Conservation (phyloP, 2,113 vertebrate species). For the Peromyscus polionotus region DNA sequence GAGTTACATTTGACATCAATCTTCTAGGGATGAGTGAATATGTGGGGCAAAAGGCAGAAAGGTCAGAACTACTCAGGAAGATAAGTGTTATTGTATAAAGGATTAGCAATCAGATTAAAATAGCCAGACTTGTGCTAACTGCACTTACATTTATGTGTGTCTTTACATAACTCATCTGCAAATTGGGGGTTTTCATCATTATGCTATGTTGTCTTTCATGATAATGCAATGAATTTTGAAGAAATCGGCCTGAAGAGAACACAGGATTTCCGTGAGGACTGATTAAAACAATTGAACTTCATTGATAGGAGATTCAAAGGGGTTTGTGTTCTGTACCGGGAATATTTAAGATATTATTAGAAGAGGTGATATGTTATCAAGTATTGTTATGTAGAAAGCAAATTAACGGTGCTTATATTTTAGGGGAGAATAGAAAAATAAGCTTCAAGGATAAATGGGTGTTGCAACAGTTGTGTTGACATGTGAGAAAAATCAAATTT, state of each 20-base stretch:
- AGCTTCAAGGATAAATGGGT: neutral
- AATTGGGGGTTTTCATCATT: neutral
- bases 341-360: neutral
- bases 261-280: neutral
- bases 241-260: neutral
- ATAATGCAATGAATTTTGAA: neutral
- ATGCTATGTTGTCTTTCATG: neutral
- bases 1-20: neutral
- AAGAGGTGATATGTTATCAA: neutral
- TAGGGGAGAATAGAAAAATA: neutral
- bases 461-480: neutral
- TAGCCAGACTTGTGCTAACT: neutral
- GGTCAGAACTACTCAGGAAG: neutral
- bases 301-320: neutral
- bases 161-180: neutral
- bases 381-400: neutral
- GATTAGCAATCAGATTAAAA: neutral
- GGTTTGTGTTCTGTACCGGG: accelerated
- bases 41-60: neutral
- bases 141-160: neutral
- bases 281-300: slow-evolving; percentile 29
- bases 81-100: neutral
- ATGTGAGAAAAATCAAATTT: neutral
- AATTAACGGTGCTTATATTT: neutral
- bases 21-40: neutral